phyloP scores from a whole-genome alignment of 2,888 invertebrate genomes.

The Scaptomyza tumidula region DNA sequence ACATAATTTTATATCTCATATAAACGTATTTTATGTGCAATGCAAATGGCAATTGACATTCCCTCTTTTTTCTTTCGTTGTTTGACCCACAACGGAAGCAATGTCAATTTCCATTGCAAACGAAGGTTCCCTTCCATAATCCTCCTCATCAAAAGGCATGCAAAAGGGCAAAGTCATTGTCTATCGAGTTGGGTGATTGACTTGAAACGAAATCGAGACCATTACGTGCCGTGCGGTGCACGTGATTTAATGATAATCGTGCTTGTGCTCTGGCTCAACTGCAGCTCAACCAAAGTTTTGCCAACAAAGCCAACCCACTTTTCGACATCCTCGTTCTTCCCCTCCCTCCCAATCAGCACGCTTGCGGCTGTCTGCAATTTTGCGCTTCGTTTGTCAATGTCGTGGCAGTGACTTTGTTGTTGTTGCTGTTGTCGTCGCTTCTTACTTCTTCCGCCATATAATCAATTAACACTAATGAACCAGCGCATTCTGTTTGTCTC shows the following conservation, averaged over 20 bases:
- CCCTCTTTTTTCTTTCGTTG: conserved; percentile 1
- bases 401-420: conserved; percentile 52
- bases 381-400: conserved; percentile 77
- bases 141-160: conserved; percentile 38
- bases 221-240: conserved; percentile 50
- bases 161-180: conserved; percentile 71
- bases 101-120: conserved; percentile 70
- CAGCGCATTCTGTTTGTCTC: conserved; percentile 42
- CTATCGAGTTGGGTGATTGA: conserved; percentile 71
- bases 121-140: conserved; percentile 55
- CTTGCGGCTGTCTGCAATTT: conserved; percentile 62
- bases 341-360: not conserved
- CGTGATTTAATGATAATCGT: conserved; percentile 80
- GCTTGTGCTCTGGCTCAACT: conserved; percentile 48
- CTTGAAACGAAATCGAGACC: conserved; percentile 54
- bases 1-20: conserved; percentile 15
- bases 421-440: conserved; percentile 29
- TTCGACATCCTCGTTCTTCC: not conserved
- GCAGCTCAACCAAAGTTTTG: conserved; percentile 52
- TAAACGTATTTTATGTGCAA: conserved; percentile 41
- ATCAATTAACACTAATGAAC: conserved; percentile 82
- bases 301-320: conserved; percentile 11
- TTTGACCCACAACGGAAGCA: conserved; percentile 53
- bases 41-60: conserved; percentile 80
- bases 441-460: conserved; percentile 67